Conservation (phyloP, 2,113 vertebrate species). For the Axis porcinus region DNA sequence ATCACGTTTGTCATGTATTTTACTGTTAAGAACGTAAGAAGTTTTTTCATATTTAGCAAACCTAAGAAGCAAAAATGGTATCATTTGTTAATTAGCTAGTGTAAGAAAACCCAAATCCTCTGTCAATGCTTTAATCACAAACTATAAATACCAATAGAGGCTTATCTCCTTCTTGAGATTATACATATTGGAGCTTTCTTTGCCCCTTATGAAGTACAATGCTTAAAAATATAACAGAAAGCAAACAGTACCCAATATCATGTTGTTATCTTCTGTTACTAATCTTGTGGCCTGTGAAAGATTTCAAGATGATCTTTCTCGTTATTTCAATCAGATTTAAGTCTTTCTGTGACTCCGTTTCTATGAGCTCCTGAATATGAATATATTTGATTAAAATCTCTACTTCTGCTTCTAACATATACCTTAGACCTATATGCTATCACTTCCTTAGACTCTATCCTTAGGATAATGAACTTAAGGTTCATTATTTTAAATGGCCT, state of each 20-base stretch:
- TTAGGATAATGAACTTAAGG: background rate
- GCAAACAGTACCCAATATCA: background rate
- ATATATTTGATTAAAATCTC: background rate
- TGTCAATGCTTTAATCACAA: background rate
- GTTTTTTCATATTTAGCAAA: constrained; percentile 8
- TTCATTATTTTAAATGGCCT: background rate
- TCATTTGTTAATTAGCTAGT: constrained; percentile 7
- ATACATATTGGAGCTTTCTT: background rate
- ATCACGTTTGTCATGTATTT: background rate
- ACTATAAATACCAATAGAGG: background rate
- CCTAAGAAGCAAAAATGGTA: constrained; percentile 8
- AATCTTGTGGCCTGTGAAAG: background rate
- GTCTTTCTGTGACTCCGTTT: background rate
- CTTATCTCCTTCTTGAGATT: background rate
- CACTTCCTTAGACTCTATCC: background rate
- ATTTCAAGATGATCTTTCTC: background rate
- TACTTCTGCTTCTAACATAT: background rate
- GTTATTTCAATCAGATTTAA: background rate
- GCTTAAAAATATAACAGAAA: background rate
- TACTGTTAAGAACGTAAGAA: background rate
- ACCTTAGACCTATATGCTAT: background rate
- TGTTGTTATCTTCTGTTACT: background rate
- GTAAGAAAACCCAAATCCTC: background rate
- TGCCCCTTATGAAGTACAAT: background rate
- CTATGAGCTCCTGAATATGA: background rate